Evolutionary conservation across 2,888 invertebrate genomes (phyloP), one percentile per base, ranked within the genome.

Genomic region (Parapristionchus giblindavisi): DNA sequence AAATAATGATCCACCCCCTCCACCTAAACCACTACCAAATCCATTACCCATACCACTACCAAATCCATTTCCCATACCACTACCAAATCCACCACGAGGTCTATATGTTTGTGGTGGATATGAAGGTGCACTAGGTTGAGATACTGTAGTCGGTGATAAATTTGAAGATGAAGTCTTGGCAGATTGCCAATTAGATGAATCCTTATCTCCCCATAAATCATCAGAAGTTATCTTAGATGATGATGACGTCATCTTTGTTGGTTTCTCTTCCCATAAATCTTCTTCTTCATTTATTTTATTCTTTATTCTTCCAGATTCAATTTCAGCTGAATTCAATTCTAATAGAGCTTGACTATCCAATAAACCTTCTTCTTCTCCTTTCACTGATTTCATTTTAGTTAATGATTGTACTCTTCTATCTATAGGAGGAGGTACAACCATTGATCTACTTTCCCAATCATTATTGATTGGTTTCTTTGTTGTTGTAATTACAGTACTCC

Each of bases 281-380:
- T 70, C 24, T 8, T 21, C 43, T 14, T 70, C 70, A n/a, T 70
- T 54, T 38, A 36, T 24, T 14, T 38, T 48, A 38, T n/a, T 32
- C 54, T 70, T 70, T n/a, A 70, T 52, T 52, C 70, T 21, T 70
- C 70, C 70, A 17, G 29, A n/a, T 21, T 70, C 70, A 32, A 70
- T 70, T 38, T 70, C 70, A 34, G 54, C 29, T 34, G 70, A 70
- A 34, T 52, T 27, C 52, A 70, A 54, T 36, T 70, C 52, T 21
- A 54, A 24, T 3, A 70, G 38, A n/a, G 38, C 34, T 11, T 14
- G 4, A 51, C 29, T 6, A 32, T 66, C 61, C 24, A 61, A 40
- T 21, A 61, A 61, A 40, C 61, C 61, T n/a, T n/a, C 60, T 36
- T 29, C 60, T 24, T 5, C 60, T 61, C 61, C n/a, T 8, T 29